Evolutionary conservation across 2,797 vertebrate species (phyloP).

Genomic region (Protonibea diacanthus): DNA sequence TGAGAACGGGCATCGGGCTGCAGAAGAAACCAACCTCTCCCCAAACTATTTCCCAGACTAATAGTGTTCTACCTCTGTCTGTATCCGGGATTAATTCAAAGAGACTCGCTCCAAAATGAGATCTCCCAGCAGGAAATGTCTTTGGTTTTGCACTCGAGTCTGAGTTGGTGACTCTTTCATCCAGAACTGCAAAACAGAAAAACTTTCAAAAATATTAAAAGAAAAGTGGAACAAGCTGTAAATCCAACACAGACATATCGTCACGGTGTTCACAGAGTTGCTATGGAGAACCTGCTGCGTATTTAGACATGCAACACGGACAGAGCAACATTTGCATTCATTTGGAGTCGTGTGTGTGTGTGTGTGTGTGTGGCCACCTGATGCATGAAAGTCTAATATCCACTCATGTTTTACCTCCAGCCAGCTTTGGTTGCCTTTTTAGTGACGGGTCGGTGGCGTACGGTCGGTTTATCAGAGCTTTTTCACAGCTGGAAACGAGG

Average conservation of each 20-base stretch:
- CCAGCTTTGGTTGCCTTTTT: neutral
- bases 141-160: neutral
- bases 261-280: too few species aligned
- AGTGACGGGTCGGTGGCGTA: neutral
- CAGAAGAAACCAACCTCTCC: neutral
- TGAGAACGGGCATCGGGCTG: neutral
- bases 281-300: neutral
- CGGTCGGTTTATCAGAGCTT: neutral
- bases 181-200: neutral
- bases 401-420: too few species aligned
- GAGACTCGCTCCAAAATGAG: conserved; percentile 6
- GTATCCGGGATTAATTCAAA: neutral
- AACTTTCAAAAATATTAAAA: too few species aligned
- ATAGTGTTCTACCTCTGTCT: neutral
- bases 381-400: too few species aligned
- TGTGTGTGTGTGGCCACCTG: too few species aligned
- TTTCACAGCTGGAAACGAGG: neutral
- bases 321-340: too few species aligned
- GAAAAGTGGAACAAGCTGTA: neutral
- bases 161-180: neutral
- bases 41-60: neutral
- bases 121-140: conserved; percentile 1
- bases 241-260: neutral
- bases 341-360: too few species aligned
- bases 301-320: neutral